Evolutionary conservation across 2,888 invertebrate genomes (phyloP).

Genomic region (Scaptomyza parva): DNA sequence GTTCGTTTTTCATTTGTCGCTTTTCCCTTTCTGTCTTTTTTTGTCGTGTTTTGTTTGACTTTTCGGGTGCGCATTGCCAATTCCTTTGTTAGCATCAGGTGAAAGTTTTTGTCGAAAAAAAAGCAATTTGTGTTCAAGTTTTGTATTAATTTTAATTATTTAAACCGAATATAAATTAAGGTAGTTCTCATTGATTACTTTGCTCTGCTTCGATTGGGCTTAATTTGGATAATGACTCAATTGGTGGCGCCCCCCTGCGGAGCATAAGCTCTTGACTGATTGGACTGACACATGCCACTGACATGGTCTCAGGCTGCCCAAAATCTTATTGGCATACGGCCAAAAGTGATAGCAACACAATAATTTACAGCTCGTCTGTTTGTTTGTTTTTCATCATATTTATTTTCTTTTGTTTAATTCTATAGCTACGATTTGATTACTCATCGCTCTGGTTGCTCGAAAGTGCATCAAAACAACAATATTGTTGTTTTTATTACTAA

Average conservation of each 20-base stretch:
- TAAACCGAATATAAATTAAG: not conserved
- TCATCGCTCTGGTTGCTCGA: constrained; percentile 7
- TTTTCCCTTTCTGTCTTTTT: constrained; percentile 8
- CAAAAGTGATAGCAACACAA: constrained; percentile 33
- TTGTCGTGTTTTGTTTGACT: constrained; percentile 14
- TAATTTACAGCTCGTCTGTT: constrained; percentile 23
- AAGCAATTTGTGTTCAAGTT: not conserved
- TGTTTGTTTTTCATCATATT: no score
- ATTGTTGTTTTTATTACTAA: constrained; percentile 1
- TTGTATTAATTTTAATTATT: constrained; percentile 7
- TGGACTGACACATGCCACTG: constrained; percentile 29
- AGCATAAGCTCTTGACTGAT: constrained; percentile 16
- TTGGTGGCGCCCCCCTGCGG: constrained; percentile 18
- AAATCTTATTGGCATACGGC: constrained; percentile 54
- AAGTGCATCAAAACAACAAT: constrained; percentile 15
- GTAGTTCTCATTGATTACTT: constrained; percentile 17
- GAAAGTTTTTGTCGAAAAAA: constrained; percentile 26
- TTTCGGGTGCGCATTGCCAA: not conserved
- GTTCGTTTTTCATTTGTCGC: constrained; percentile 7
- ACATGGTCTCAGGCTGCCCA: constrained; percentile 15
- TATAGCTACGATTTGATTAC: constrained; percentile 24
- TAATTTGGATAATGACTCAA: constrained; percentile 53
- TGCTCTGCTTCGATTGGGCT: constrained; percentile 10
- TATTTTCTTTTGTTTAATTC: constrained; percentile 6
- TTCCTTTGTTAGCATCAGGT: constrained; percentile 21